Percentiles rank a stretch among this genome's conserved stretches.
These are phyloP conservation scores for Oncorhynchus tshawytscha DNA, from an alignment of 2,113 vertebrate genomes.

Conservation along the genomic window DNA sequence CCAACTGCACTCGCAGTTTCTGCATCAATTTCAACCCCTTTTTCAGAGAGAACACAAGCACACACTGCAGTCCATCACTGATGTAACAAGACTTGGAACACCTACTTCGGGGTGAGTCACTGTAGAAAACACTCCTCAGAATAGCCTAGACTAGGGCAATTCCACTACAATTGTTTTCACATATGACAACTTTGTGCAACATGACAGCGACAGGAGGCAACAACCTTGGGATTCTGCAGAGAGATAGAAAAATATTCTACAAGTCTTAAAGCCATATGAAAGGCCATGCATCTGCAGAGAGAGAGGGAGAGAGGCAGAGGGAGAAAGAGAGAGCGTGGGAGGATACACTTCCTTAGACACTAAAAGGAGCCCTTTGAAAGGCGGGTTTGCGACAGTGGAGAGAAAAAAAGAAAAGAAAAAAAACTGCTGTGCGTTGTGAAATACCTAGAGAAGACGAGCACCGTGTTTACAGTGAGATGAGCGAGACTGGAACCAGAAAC, in stretches of 20 bases:
- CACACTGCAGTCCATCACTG: too few species aligned
- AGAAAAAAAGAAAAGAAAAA: slow-evolving; percentile 33
- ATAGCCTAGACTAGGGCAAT: neutral
- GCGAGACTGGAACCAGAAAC: too few species aligned
- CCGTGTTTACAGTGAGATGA: too few species aligned
- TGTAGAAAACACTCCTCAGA: neutral
- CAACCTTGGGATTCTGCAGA: too few species aligned
- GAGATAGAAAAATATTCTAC: slow-evolving; percentile 24
- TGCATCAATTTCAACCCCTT: neutral
- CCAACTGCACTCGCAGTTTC: neutral
- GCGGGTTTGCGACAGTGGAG: slow-evolving; percentile 44
- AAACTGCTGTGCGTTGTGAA: slow-evolving; percentile 44
- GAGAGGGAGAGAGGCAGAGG: slow-evolving; percentile 54
- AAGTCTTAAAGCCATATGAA: slow-evolving; percentile 21
- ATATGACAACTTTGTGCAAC: too few species aligned
- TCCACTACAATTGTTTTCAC: slow-evolving; percentile 33
- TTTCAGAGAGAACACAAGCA: neutral
- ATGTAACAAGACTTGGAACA: neutral
- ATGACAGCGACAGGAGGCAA: too few species aligned
- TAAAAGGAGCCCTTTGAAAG: slow-evolving; percentile 60
- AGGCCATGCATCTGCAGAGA: slow-evolving; percentile 20
- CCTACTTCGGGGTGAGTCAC: neutral
- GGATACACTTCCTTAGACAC: slow-evolving; percentile 72
- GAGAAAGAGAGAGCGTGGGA: slow-evolving; percentile 57
- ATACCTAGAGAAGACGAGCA: too few species aligned